These are phyloP conservation scores for Esox masquinongy DNA, from an alignment of 2,797 vertebrate genomes.

Conservation along the genomic window DNA sequence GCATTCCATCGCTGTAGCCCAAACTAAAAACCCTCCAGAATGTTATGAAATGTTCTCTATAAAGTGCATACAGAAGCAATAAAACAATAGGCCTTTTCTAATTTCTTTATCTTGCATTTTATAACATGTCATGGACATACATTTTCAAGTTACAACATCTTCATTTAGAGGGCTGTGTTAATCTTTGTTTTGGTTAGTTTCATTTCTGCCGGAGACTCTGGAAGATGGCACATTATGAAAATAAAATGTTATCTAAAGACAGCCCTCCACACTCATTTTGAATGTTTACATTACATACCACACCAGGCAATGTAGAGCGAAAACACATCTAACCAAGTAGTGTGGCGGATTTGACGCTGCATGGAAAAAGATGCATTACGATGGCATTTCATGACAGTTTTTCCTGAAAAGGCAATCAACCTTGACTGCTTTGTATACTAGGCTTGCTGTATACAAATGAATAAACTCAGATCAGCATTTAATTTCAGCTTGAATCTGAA, in stretches of 20 bases:
- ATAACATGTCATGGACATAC: neutral
- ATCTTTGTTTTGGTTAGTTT: neutral
- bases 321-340: neutral
- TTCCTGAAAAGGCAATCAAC: conserved; percentile 15
- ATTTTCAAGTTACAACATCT: conserved; percentile 7
- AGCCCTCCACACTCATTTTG: conserved; percentile 1
- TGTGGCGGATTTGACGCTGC: neutral
- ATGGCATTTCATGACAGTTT: conserved; percentile 4
- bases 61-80: neutral
- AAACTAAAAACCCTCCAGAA: neutral
- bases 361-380: conserved; percentile 5
- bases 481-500: neutral
- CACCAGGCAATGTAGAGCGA: neutral
- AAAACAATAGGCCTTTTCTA: neutral
- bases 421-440: conserved; percentile 23
- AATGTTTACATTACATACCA: neutral
- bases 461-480: conserved; percentile 20
- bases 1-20: neutral
- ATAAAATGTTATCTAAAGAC: neutral
- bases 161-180: neutral
- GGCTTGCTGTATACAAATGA: conserved; percentile 9
- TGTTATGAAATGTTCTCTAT: neutral
- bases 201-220: neutral
- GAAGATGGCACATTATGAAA: neutral
- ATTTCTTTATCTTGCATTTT: neutral